Conservation (phyloP, 2,113 vertebrate species). For the Syngnathus scovelli region DNA sequence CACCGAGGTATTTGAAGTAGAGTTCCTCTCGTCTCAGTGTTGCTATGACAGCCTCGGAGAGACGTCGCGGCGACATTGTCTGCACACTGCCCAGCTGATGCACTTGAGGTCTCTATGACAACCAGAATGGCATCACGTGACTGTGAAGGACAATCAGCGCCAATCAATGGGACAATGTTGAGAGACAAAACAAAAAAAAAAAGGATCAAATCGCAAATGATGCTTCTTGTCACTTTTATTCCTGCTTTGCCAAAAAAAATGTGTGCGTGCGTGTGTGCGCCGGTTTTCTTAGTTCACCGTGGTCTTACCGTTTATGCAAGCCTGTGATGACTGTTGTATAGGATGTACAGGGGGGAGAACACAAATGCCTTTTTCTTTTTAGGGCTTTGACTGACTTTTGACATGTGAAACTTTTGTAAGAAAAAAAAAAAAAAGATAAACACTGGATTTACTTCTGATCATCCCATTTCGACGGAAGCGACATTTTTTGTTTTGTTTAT, state of each 20-base stretch:
- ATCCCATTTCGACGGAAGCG: constrained; percentile 58
- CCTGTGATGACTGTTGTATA: constrained; percentile 67
- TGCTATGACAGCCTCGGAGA: constrained; percentile 58
- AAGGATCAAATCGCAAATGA: constrained; percentile 70
- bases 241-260: constrained; percentile 76
- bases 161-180: constrained; percentile 67
- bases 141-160: constrained; percentile 79
- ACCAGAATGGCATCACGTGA: constrained; percentile 67
- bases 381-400: constrained; percentile 64
- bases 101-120: constrained; percentile 70
- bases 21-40: constrained; percentile 48
- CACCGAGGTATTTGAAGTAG: constrained; percentile 48
- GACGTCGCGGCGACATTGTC: constrained; percentile 54
- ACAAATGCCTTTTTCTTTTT: constrained; percentile 59
- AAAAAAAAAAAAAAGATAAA: constrained; percentile 51
- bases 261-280: constrained; percentile 13
- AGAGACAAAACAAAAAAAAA: constrained; percentile 48
- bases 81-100: constrained; percentile 59
- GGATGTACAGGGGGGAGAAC: constrained; percentile 64
- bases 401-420: constrained; percentile 69
- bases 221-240: constrained; percentile 76
- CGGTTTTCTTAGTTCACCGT: constrained; percentile 53
- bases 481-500: constrained; percentile 46
- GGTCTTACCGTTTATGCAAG: constrained; percentile 69
- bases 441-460: constrained; percentile 73